Percentiles rank a stretch among this genome's conserved stretches.
phyloP scores from a whole-genome alignment of 2,797 vertebrate genomes.

The Salarias fasciatus region DNA sequence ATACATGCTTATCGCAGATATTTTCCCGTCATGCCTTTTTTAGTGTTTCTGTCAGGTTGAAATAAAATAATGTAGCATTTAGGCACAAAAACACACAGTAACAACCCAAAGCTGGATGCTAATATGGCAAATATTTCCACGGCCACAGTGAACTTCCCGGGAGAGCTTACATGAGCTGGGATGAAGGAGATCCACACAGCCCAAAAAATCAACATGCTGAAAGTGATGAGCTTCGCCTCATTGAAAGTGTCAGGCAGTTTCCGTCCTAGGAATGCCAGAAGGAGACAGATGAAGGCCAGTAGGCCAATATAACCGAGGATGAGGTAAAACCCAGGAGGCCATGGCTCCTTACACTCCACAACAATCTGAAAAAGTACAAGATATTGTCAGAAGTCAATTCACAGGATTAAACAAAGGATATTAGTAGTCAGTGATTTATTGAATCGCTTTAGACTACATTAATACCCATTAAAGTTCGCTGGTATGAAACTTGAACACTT shows the following conservation, averaged over 20 bases:
- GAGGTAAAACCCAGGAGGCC: constrained; percentile 79
- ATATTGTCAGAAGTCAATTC: neutral
- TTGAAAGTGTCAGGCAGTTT: constrained; percentile 84
- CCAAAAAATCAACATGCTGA: constrained; percentile 84
- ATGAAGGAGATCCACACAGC: constrained; percentile 84
- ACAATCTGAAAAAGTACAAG: constrained; percentile 60
- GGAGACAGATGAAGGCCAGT: constrained; percentile 77
- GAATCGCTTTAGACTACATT: too few species aligned
- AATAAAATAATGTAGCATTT: constrained; percentile 84
- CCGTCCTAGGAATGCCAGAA: constrained; percentile 78
- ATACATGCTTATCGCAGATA: constrained; percentile 9
- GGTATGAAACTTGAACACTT: neutral
- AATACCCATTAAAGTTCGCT: neutral
- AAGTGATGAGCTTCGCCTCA: constrained; percentile 82
- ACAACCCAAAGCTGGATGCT: constrained; percentile 81
- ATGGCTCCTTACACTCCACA: constrained; percentile 81
- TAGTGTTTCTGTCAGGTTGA: constrained; percentile 77
- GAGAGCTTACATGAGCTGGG: constrained; percentile 79
- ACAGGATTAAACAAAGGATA: neutral
- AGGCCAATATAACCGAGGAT: constrained; percentile 83
- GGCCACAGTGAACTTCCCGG: constrained; percentile 82
- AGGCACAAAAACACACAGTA: constrained; percentile 81
- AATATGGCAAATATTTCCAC: constrained; percentile 84
- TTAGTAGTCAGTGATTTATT: neutral
- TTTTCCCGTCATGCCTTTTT: constrained; percentile 74